Conservation (phyloP, 2,797 vertebrate genomes). For the Mergus octosetaceus region DNA sequence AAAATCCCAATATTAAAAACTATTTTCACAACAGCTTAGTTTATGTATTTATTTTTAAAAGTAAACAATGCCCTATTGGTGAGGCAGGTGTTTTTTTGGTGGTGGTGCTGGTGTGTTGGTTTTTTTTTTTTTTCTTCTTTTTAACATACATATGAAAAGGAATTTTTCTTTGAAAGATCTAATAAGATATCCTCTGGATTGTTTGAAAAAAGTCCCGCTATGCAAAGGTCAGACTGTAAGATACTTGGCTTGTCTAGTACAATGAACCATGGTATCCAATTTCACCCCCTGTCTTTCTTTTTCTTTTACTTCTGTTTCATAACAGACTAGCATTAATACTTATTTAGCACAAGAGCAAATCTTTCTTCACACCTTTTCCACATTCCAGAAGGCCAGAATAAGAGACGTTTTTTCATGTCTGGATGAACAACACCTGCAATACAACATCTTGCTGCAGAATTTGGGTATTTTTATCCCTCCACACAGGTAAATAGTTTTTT, state of each 20-base stretch:
- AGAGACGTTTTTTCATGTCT: not conserved
- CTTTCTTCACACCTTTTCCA: not conserved
- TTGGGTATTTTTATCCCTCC: constrained; percentile 27
- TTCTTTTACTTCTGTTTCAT: not conserved
- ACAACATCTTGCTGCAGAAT: constrained; percentile 12
- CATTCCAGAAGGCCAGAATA: not conserved
- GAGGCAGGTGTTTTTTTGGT: not conserved
- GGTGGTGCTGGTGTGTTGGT: no score
- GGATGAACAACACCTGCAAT: not conserved
- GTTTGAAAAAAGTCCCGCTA: not conserved
- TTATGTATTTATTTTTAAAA: not conserved
- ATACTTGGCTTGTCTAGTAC: not conserved
- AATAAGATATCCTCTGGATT: no score
- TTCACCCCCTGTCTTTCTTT: not conserved
- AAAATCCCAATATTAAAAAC: not conserved
- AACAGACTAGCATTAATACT: not conserved
- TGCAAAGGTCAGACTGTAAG: not conserved
- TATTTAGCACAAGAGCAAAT: not conserved
- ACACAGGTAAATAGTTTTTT: not conserved
- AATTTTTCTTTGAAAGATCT: not conserved
- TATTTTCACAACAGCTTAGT: not conserved
- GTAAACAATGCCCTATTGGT: not conserved
- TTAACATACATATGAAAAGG: not conserved
- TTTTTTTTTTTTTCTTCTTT: no score
- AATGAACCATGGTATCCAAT: not conserved